phyloP scores from a whole-genome alignment of 2,888 invertebrate genomes.

The Aricia artaxerxes region DNA sequence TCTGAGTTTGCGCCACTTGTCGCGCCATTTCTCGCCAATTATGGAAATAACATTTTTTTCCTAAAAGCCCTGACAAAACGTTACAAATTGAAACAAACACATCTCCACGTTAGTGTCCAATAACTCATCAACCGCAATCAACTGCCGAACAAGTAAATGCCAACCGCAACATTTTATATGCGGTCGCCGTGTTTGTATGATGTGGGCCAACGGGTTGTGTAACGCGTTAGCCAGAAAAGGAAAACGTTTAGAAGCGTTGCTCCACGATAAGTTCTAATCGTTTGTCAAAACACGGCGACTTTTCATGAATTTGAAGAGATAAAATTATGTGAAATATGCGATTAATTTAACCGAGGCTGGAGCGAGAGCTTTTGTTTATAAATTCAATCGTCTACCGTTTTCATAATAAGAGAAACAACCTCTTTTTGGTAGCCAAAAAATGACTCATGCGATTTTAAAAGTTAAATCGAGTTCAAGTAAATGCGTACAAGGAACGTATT shows the following conservation, averaged over 20 bases:
- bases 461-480: constrained; percentile 27
- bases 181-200: background rate
- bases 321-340: no score
- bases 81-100: background rate
- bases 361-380: background rate
- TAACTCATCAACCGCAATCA: constrained; percentile 15
- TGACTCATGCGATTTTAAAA: constrained; percentile 7
- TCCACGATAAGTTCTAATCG: background rate
- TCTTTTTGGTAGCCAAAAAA: background rate
- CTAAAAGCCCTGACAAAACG: background rate
- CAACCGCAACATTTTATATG: constrained; percentile 14
- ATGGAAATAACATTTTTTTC: background rate
- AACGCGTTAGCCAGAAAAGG: background rate
- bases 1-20: no score
- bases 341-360: no score
- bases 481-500: constrained; percentile 28
- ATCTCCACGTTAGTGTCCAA: background rate
- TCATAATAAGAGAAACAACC: background rate
- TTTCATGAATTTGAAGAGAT: background rate
- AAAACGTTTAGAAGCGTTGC: background rate
- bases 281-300: background rate
- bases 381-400: background rate
- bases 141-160: constrained; percentile 9
- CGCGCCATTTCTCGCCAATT: no score
- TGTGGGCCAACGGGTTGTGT: background rate